A percentile compares a stretch with the other conserved stretches of the same genome.
These are phyloP conservation scores for Propithecus coquereli DNA, from an alignment of 2,113 vertebrate species.

Conservation along the genomic window DNA sequence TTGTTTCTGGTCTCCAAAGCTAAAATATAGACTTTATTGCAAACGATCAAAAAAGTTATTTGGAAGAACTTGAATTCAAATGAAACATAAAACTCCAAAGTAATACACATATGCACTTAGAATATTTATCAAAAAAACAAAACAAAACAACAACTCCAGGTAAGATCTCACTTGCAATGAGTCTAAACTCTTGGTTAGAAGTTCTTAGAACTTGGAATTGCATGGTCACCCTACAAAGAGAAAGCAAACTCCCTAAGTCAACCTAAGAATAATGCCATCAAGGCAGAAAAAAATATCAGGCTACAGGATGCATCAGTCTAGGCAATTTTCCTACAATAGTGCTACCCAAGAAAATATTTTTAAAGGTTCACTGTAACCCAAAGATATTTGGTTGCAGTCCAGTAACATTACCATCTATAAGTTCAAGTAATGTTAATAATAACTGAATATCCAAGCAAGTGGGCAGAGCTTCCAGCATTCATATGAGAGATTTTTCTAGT, in stretches of 20 bases:
- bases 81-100: constrained; percentile 17
- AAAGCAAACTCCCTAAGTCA: not conserved
- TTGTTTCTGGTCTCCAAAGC: constrained; percentile 27
- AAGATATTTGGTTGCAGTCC: not conserved
- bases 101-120: not conserved
- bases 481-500: not conserved
- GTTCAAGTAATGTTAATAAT: not conserved
- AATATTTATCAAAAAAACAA: not conserved
- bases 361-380: not conserved
- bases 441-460: not conserved
- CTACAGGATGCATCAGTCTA: not conserved
- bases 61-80: constrained; percentile 40
- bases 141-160: not conserved
- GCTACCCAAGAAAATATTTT: constrained; percentile 15
- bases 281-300: not conserved
- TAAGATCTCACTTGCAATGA: not conserved
- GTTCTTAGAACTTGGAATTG: not conserved
- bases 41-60: constrained; percentile 40
- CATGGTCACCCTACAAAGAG: not conserved
- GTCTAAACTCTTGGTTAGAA: not conserved
- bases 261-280: not conserved
- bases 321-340: not conserved
- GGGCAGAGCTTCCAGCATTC: not conserved
- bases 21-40: not conserved
- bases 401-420: not conserved